phyloP scores from a whole-genome alignment of 2,888 invertebrate genomes.

The Rutpela maculata region DNA sequence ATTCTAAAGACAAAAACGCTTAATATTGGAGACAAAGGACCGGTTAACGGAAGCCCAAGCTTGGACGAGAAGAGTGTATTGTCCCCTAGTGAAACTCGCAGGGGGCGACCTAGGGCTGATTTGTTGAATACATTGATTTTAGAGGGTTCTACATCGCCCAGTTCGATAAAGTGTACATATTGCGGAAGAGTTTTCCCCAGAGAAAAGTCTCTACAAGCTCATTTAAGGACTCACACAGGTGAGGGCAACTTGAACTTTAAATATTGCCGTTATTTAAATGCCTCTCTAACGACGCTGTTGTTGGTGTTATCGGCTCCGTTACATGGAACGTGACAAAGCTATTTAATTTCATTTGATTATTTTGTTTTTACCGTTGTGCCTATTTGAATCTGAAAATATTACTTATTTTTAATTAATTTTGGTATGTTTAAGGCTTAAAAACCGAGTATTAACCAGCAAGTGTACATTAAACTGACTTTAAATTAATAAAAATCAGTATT shows the following conservation, averaged over 20 bases:
- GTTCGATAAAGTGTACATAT: conserved; percentile 82
- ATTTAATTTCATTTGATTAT: conserved; percentile 12
- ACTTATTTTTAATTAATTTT: conserved; percentile 23
- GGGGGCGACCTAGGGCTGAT: conserved; percentile 84
- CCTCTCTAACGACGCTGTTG: conserved; percentile 43
- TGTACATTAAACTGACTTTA: neutral
- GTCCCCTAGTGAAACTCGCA: conserved; percentile 73
- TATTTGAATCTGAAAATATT: neutral
- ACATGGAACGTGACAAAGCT: conserved; percentile 32
- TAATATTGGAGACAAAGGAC: conserved; percentile 66
- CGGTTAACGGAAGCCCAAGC: conserved; percentile 65
- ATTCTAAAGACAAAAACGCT: conserved; percentile 63
- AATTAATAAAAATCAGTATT: neutral
- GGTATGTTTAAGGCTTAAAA: conserved; percentile 5
- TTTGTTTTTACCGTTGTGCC: neutral
- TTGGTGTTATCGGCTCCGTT: conserved; percentile 41
- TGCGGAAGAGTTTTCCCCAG: conserved; percentile 85
- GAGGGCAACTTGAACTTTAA: conserved; percentile 62
- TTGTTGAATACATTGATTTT: conserved; percentile 81
- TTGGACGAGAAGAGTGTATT: conserved; percentile 61
- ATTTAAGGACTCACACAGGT: conserved; percentile 81
- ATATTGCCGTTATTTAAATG: conserved; percentile 60
- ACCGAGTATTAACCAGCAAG: neutral
- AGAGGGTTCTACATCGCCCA: conserved; percentile 82
- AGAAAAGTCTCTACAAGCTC: conserved; percentile 85